Base-by-base conservation (phyloP, 2,113 vertebrate species). In the Ellobius talpinus region DNA sequence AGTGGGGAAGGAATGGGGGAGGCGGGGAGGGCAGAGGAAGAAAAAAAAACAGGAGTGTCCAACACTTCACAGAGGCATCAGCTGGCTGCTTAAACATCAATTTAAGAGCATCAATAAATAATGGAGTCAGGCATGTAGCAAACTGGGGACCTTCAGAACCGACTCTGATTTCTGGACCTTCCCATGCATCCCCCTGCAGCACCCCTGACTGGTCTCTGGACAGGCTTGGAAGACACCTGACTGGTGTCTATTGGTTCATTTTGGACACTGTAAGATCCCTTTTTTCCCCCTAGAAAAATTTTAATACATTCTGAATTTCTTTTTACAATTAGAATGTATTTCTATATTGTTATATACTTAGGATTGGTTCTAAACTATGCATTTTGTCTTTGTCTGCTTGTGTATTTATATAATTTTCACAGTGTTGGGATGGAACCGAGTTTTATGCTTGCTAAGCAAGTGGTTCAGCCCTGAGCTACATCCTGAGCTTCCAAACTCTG, bases 31-130 rank as follows among this genome's bases (percentile, higher is more conserved):
- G 50, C 61, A n/a, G 3, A 86, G 66, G 90, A 95, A 85, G 96
- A 88, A 23, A 90, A 94, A 96, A 77, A 23, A 45, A 39, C 3
- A 31, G 45, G 92, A 92, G 29, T 61, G 87, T 89, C 52, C 55
- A 77, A 70, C 26, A 61, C 77, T 90, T 76, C 29, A 87, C 63
- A 36, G 47, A 94, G 96, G 91, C 87, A 92, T 96, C 95, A 90
- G 87, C 95, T 95, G 87, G 42, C 88, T 91, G 88, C 89, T 96
- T 77, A 78, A 87, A 93, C 77, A 88, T 94, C 92, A 90, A 90
- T 74, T 79, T 52, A 50, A n/a, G 52, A 78, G 58, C 89, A 86
- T 82, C 78, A 85, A 74, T 65, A 86, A 68, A 42, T 87, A 78
- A 90, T 16, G 76, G 21, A 36, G 58, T 79, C 50, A 29, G 36